These are phyloP conservation scores for Pediacus dermestoides DNA, from an alignment of 2,888 invertebrate genomes.

Conservation along the genomic window DNA sequence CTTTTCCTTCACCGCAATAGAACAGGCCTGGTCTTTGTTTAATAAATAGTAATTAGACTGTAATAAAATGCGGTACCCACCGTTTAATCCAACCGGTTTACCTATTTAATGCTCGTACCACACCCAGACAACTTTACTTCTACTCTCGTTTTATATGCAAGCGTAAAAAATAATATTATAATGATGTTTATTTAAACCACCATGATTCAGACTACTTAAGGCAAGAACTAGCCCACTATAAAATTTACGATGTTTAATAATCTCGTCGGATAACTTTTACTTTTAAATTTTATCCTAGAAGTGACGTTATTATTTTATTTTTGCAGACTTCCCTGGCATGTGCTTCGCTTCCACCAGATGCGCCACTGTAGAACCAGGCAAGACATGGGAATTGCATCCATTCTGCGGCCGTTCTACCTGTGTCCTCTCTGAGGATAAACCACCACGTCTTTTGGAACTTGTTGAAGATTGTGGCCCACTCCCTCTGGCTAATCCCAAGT, in stretches of 20 bases:
- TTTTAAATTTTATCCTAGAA: too few species aligned
- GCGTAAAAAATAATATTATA: too few species aligned
- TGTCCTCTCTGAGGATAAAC: conserved; percentile 72
- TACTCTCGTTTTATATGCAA: background rate
- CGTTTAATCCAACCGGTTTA: conserved; percentile 7
- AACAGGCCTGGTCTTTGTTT: too few species aligned
- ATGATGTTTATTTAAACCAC: too few species aligned
- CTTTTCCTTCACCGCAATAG: too few species aligned
- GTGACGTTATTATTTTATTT: too few species aligned
- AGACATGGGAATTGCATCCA: conserved; percentile 81
- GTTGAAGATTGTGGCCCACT: conserved; percentile 89
- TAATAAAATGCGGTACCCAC: too few species aligned
- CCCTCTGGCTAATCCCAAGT: conserved; percentile 81
- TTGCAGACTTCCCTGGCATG: conserved; percentile 83
- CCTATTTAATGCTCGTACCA: conserved; percentile 8
- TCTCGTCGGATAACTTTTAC: conserved; percentile 1
- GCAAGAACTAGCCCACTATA: too few species aligned
- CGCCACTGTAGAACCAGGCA: conserved; percentile 80
- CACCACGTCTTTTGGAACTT: conserved; percentile 73
- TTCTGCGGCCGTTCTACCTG: conserved; percentile 91
- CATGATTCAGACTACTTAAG: too few species aligned
- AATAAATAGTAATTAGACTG: too few species aligned
- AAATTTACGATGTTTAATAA: too few species aligned
- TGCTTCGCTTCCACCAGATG: conserved; percentile 89
- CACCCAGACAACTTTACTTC: conserved; percentile 11